These are phyloP conservation scores for Macropis europaea DNA, from an alignment of 2,888 invertebrate genomes.

Conservation along the genomic window DNA sequence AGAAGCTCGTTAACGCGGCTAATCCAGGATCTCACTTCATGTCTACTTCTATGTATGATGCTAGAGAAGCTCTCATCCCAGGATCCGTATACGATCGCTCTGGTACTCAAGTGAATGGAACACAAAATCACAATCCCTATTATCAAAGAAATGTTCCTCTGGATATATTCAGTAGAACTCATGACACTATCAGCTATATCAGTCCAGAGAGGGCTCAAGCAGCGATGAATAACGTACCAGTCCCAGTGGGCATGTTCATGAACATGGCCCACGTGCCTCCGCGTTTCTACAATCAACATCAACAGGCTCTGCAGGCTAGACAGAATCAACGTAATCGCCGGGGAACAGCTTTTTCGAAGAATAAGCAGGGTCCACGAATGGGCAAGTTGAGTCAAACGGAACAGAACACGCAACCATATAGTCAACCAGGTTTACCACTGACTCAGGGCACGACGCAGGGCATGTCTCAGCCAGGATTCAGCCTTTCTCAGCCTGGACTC, in stretches of 20 bases:
- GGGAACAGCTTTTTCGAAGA: constrained; percentile 60
- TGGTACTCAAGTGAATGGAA: constrained; percentile 75
- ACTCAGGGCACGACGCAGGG: constrained; percentile 82
- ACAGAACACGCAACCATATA: constrained; percentile 86
- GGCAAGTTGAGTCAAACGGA: constrained; percentile 84
- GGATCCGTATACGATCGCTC: constrained; percentile 96
- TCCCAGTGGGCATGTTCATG: constrained; percentile 97
- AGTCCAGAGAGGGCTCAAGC: constrained; percentile 91
- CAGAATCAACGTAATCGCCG: constrained; percentile 79
- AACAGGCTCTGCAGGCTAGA: constrained; percentile 84
- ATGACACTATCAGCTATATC: constrained; percentile 96
- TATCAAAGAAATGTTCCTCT: constrained; percentile 80
- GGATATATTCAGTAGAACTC: constrained; percentile 86
- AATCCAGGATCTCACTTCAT: constrained; percentile 99
- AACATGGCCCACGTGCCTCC: constrained; percentile 91
- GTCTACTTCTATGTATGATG: constrained; percentile 98
- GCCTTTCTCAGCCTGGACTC: constrained; percentile 85
- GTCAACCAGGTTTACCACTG: constrained; percentile 80
- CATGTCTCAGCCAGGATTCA: constrained; percentile 87
- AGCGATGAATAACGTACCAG: constrained; percentile 90
- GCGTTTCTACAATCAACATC: constrained; percentile 88
- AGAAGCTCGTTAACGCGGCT: constrained; percentile 95
- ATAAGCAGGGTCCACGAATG: constrained; percentile 72
- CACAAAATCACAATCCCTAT: constrained; percentile 77
- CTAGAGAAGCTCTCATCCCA: constrained; percentile 95